These are phyloP conservation scores for Lordiphosa andalusiaca DNA, from an alignment of 2,888 invertebrate genomes.

Conservation along the genomic window DNA sequence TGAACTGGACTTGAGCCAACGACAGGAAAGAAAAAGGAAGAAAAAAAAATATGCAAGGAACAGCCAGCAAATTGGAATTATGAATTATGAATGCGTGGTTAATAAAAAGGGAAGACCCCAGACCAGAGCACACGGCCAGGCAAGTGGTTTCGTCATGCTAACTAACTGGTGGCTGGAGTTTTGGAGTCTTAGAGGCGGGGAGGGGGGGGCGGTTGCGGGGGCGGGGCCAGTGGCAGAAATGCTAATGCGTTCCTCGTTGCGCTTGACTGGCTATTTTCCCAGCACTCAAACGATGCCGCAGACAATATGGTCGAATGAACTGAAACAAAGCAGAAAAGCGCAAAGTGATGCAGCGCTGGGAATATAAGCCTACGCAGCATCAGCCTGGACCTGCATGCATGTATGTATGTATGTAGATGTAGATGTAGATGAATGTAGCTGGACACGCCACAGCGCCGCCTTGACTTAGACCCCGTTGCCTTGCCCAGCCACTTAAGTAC, in stretches of 20 bases:
- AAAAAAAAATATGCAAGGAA: constrained; percentile 9
- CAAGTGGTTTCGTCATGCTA: constrained; percentile 64
- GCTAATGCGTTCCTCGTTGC: constrained; percentile 72
- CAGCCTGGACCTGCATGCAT: constrained; percentile 11
- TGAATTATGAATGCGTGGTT: constrained; percentile 77
- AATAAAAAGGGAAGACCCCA: constrained; percentile 58
- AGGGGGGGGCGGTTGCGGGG: constrained; percentile 14
- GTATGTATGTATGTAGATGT: too few species aligned
- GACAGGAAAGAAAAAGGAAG: constrained; percentile 8
- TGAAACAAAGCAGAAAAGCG: constrained; percentile 75
- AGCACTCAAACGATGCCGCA: constrained; percentile 73
- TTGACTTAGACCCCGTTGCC: constrained; percentile 37
- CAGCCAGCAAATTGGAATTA: constrained; percentile 77
- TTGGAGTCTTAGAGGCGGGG: constrained; percentile 15
- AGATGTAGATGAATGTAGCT: constrained; percentile 23
- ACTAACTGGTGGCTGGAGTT: constrained; percentile 44
- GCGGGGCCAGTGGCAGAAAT: constrained; percentile 53
- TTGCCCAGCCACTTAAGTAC: constrained; percentile 68
- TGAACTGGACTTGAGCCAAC: constrained; percentile 58
- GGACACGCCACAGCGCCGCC: constrained; percentile 43
- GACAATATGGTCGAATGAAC: constrained; percentile 73
- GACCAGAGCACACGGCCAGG: constrained; percentile 40
- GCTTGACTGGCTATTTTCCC: constrained; percentile 71
- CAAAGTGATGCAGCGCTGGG: constrained; percentile 52
- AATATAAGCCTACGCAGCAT: constrained; percentile 56